Percentiles rank a stretch among this genome's conserved stretches.
phyloP scores from a whole-genome alignment of 2,888 invertebrate species.

The Agrypnus murinus region DNA sequence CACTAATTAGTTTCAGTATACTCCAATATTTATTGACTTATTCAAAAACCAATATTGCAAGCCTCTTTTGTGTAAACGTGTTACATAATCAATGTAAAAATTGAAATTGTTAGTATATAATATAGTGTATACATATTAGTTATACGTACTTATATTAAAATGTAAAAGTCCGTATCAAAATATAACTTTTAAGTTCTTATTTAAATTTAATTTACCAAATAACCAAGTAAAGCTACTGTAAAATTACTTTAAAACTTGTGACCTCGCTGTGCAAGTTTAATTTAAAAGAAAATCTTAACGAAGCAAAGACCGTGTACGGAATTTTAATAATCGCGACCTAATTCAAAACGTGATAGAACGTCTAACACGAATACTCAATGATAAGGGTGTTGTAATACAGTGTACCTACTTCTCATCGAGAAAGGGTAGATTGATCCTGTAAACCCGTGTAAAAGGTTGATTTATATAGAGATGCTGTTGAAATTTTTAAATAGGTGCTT shows the following conservation, averaged over 20 bases:
- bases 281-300: constrained; percentile 4
- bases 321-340: constrained; percentile 30
- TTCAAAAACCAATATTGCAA: too few species aligned
- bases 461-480: constrained; percentile 31
- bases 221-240: not conserved
- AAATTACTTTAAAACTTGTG: not conserved
- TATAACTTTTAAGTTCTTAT: too few species aligned
- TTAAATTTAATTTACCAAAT: constrained; percentile 7
- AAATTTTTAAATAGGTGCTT: constrained; percentile 27
- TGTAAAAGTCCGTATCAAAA: too few species aligned
- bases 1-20: too few species aligned
- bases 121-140: too few species aligned
- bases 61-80: too few species aligned
- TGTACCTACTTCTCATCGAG: not conserved
- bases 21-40: too few species aligned
- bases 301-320: constrained; percentile 7
- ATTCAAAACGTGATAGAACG: constrained; percentile 24
- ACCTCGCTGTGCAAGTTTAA: not conserved
- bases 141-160: too few species aligned
- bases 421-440: constrained; percentile 31
- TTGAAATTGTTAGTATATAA: too few species aligned
- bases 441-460: constrained; percentile 35
- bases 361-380: constrained; percentile 22
- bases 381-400: constrained; percentile 33
- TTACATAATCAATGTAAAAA: too few species aligned